phyloP scores from a whole-genome alignment of 2,797 vertebrate species.

The Sebastes cheni region DNA sequence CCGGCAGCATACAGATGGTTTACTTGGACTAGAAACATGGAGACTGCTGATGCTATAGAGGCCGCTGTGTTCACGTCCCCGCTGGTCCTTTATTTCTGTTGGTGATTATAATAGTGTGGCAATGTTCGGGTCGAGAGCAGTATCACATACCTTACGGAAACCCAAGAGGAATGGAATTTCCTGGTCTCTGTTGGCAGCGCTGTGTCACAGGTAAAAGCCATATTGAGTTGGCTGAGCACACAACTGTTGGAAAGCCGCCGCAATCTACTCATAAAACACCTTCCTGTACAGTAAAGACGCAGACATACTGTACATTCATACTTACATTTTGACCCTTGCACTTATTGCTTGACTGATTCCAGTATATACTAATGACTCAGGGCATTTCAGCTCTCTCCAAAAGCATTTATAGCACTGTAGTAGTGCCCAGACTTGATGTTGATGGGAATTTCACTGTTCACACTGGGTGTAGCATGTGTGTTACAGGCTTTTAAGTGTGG shows the following conservation, averaged over 20 bases:
- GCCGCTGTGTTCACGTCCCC: not conserved
- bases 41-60: not conserved
- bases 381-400: not conserved
- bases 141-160: slow-evolving; percentile 34
- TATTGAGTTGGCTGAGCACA: slow-evolving; percentile 7
- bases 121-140: slow-evolving; percentile 10
- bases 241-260: not conserved
- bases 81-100: not conserved
- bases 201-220: slow-evolving; percentile 38
- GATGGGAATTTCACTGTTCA: not conserved
- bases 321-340: not conserved
- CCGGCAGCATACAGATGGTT: not conserved
- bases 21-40: not conserved
- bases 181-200: slow-evolving; percentile 21
- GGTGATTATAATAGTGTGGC: not conserved
- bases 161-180: slow-evolving; percentile 49
- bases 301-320: not conserved
- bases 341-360: not conserved
- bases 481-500: not conserved
- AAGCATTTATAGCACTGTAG: not conserved
- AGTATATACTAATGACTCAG: not conserved
- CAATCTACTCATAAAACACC: slow-evolving; percentile 1
- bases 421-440: not conserved
- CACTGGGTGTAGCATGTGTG: not conserved
- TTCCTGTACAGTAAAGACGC: not conserved